Percentiles rank a stretch among this genome's conserved stretches.
These are phyloP conservation scores for Batillaria attramentaria DNA, from an alignment of 1,140 invertebrate genomes.

Conservation along the genomic window DNA sequence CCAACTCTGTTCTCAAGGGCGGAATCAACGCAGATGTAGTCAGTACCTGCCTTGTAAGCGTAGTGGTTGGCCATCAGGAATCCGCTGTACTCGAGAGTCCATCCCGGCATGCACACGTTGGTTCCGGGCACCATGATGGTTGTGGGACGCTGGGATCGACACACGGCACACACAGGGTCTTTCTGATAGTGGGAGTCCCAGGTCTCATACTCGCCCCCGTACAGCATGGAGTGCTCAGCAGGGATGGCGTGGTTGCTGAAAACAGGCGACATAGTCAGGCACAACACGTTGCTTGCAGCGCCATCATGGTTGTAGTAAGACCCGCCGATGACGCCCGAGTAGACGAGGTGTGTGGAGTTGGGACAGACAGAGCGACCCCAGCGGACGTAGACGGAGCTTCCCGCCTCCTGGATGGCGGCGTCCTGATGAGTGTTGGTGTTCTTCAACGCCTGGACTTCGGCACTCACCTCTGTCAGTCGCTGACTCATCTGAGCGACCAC, in stretches of 20 bases:
- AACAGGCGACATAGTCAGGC: not conserved
- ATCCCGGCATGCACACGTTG: not conserved
- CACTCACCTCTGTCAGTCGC: not conserved
- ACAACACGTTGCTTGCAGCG: not conserved
- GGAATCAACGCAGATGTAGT: conserved; percentile 9
- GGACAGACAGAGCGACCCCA: conserved; percentile 22
- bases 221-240: not conserved
- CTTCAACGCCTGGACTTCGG: not conserved
- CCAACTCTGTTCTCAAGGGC: not conserved
- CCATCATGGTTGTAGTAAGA: not conserved
- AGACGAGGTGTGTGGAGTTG: conserved; percentile 1
- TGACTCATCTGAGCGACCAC: not conserved
- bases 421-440: not conserved
- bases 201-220: conserved; percentile 17
- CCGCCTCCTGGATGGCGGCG: not conserved
- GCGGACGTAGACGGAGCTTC: not conserved
- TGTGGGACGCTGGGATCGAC: not conserved
- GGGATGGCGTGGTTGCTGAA: not conserved
- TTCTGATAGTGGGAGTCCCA: not conserved
- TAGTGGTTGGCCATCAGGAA: not conserved
- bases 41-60: not conserved
- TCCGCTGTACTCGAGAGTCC: conserved; percentile 23
- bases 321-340: not conserved
- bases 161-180: conserved; percentile 23
- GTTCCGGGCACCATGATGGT: conserved; percentile 16